Evolutionary conservation across 2,113 vertebrate species (phyloP), one percentile per base, ranked within the genome.

Genomic region (Anarhynchus alexandrinus): DNA sequence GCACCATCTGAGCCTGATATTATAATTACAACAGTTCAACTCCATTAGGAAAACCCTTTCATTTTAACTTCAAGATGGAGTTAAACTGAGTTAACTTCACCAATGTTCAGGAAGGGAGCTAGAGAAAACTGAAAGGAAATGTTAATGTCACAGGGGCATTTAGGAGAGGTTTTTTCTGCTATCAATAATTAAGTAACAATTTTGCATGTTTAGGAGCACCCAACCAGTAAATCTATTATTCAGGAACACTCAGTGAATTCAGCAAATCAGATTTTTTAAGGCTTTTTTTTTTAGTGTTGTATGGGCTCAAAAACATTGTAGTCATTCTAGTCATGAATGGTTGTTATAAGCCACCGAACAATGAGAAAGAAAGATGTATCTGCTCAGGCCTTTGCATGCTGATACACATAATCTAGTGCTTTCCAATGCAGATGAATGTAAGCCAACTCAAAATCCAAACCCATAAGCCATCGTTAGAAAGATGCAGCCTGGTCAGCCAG

Each of bases 31-130:
- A 12, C 17, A 59, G 36, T 62, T 95, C 26, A 71, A 49, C 17
- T 90, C 74, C 19, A 38, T 93, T 80, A 91, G 79, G 52, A 92
- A 88, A 40, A 57, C 2, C 7, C 3, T 81, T 95, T 94, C 20
- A 72, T 86, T 95, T 97, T 85, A 82, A 27, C 40, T 92, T 89
- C 61, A 88, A 61, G 32, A 81, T 80, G n/a, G 74, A 82, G 12
- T 84, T 94, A 81, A 95, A 74, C 55, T 70, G 52, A 95, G 15
- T 88, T 54, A 47, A 36, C 29, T n/a, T 77, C 57, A 73, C 22
- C 43, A 32, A 22, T 2, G 9, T 51, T 23, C 55, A 92, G 84
- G 42, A 83, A 42, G 16, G 47, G 22, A 83, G 23, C n/a, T 26
- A 49, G 21, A 88, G 38, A 70, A 88, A 84, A 57, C 11, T n/a